These are phyloP conservation scores for Hippocampus comes DNA, from an alignment of 2,113 vertebrate genomes.

Conservation along the genomic window DNA sequence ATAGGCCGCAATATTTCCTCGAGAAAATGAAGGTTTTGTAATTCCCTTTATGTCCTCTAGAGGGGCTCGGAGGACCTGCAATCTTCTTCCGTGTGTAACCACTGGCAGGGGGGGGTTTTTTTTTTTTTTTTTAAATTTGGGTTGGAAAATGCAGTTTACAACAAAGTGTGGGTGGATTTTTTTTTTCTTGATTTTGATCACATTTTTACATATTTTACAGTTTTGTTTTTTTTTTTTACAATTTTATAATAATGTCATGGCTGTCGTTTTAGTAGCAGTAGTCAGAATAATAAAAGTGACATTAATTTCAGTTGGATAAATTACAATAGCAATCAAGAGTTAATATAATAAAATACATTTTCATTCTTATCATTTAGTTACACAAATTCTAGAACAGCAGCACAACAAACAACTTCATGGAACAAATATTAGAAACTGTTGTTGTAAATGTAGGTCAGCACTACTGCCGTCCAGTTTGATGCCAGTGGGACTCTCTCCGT, in stretches of 20 bases:
- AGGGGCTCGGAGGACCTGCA: slow-evolving; percentile 45
- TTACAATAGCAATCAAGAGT: background rate
- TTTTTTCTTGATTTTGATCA: background rate
- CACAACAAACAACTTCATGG: background rate
- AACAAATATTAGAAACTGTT: background rate
- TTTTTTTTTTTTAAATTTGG: background rate
- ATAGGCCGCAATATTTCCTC: no score
- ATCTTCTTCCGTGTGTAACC: background rate
- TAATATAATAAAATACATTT: no score
- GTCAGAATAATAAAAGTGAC: background rate
- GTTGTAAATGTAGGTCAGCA: background rate
- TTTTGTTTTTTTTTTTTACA: background rate
- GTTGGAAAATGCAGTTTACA: background rate
- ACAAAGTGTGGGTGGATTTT: no score
- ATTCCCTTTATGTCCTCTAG: slow-evolving; percentile 22
- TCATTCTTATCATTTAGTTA: no score
- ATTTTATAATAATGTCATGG: background rate
- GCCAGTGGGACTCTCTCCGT: background rate
- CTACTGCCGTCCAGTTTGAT: background rate
- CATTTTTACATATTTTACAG: background rate
- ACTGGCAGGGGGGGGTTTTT: no score
- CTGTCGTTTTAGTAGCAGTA: no score
- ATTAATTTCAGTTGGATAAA: background rate
- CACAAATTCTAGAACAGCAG: no score
- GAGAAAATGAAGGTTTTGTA: background rate